These are phyloP conservation scores for Tetrao urogallus DNA, from an alignment of 2,113 vertebrate genomes.

Conservation along the genomic window DNA sequence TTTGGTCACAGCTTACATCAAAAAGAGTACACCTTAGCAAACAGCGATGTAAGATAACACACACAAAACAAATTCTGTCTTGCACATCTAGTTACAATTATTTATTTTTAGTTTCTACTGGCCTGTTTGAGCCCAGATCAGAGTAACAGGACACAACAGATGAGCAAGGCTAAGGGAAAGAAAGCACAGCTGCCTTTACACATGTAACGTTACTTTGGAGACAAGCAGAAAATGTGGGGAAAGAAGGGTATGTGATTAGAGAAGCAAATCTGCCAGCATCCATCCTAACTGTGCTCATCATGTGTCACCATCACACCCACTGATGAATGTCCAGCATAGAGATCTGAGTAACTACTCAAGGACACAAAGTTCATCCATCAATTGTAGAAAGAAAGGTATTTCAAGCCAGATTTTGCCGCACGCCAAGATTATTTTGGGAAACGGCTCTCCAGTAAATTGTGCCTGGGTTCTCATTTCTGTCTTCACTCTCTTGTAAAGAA, in stretches of 20 bases:
- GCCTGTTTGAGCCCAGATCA: background rate
- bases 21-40: background rate
- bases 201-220: background rate
- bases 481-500: constrained; percentile 10
- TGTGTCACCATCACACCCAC: background rate
- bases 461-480: constrained; percentile 31
- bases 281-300: background rate
- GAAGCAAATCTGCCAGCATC: background rate
- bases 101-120: background rate
- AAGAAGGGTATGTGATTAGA: too few species aligned
- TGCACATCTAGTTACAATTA: background rate
- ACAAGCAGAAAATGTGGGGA: background rate
- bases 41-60: background rate
- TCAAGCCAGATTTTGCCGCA: constrained; percentile 1
- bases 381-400: constrained; percentile 29
- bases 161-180: background rate
- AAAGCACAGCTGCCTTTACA: background rate
- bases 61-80: background rate
- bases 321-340: background rate
- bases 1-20: background rate
- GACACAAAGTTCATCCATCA: background rate
- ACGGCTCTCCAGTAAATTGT: background rate
- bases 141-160: background rate
- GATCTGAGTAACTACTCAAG: constrained; percentile 1
- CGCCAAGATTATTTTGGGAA: constrained; percentile 44